A percentile compares a stretch with the other conserved stretches of the same genome.
These are phyloP conservation scores for Galaxea fascicularis DNA, from an alignment of 92 coral and sea anemone genomes.

Conservation along the genomic window DNA sequence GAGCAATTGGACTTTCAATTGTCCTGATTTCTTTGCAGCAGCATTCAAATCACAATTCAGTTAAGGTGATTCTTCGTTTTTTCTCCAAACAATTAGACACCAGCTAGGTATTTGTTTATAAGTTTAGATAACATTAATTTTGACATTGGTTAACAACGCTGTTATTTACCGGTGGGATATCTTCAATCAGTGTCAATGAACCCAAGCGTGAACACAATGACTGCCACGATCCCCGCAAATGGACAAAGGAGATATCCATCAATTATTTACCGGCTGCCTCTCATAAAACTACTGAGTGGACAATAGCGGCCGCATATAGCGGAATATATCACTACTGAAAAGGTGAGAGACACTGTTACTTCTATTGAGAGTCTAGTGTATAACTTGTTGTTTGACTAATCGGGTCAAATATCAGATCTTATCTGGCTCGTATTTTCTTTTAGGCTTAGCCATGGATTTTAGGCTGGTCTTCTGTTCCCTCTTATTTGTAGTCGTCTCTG, in stretches of 20 bases:
- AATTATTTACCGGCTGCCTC: slow-evolving; percentile 64
- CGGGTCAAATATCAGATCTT: slow-evolving; percentile 23
- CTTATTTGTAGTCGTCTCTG: slow-evolving; percentile 77
- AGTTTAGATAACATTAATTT: slow-evolving; percentile 44
- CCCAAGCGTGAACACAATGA: slow-evolving; percentile 73
- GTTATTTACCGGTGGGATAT: slow-evolving; percentile 41
- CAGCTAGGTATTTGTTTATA: slow-evolving; percentile 29
- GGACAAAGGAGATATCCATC: slow-evolving; percentile 67
- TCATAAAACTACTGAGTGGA: slow-evolving; percentile 71
- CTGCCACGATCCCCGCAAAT: slow-evolving; percentile 76
- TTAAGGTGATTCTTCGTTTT: neutral
- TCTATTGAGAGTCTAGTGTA: neutral
- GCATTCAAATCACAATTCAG: slow-evolving; percentile 3
- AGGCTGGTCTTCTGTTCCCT: slow-evolving; percentile 88
- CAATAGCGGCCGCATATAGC: slow-evolving; percentile 57
- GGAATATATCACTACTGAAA: slow-evolving; percentile 29
- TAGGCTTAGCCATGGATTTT: slow-evolving; percentile 85
- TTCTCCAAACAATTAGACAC: slow-evolving; percentile 40
- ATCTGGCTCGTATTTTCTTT: slow-evolving; percentile 32
- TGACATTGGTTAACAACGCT: slow-evolving; percentile 40
- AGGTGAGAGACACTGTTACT: slow-evolving; percentile 34
- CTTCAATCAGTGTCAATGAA: slow-evolving; percentile 34
- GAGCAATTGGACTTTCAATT: neutral
- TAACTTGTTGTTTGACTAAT: slow-evolving; percentile 17
- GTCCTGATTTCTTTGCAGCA: slow-evolving; percentile 1